Percentiles rank a stretch among this genome's conserved stretches.
Evolutionary conservation across 2,888 invertebrate species (phyloP).

Genomic region (Drosophila pseudotalamancana): DNA sequence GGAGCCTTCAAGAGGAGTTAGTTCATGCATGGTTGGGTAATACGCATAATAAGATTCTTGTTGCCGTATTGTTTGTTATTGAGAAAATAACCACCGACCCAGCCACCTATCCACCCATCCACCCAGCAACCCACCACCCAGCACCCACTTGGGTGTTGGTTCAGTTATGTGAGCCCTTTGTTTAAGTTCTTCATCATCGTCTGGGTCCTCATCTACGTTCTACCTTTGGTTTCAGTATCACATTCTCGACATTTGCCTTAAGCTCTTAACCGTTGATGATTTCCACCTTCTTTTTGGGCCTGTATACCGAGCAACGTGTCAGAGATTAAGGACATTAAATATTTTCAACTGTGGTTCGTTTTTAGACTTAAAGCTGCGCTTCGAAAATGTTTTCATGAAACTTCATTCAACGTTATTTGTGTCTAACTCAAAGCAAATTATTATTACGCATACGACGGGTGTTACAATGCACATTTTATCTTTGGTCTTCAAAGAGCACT

Average conservation of each 20-base stretch:
- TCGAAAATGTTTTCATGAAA: too few species aligned
- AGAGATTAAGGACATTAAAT: conserved; percentile 12
- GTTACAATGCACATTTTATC: not conserved
- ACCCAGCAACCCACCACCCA: too few species aligned
- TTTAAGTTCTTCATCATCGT: conserved; percentile 13
- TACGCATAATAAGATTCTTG: conserved; percentile 20
- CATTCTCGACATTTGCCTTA: conserved; percentile 44
- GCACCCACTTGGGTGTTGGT: conserved; percentile 28
- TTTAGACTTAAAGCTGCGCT: not conserved
- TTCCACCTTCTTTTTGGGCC: conserved; percentile 24
- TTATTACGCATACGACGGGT: not conserved
- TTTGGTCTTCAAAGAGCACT: not conserved
- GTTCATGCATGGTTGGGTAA: conserved; percentile 30
- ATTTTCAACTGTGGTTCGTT: conserved; percentile 2
- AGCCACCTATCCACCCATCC: too few species aligned
- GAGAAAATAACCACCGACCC: too few species aligned
- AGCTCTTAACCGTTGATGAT: conserved; percentile 37
- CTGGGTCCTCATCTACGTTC: conserved; percentile 7
- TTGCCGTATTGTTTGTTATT: conserved; percentile 1
- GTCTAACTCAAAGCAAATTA: too few species aligned
- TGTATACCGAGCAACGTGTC: conserved; percentile 14
- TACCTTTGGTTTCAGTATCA: conserved; percentile 22
- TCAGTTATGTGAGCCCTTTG: conserved; percentile 37
- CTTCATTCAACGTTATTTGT: too few species aligned
- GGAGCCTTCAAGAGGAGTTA: conserved; percentile 15